phyloP scores from a whole-genome alignment of 2,888 invertebrate genomes.

The Malacosoma neustria region DNA sequence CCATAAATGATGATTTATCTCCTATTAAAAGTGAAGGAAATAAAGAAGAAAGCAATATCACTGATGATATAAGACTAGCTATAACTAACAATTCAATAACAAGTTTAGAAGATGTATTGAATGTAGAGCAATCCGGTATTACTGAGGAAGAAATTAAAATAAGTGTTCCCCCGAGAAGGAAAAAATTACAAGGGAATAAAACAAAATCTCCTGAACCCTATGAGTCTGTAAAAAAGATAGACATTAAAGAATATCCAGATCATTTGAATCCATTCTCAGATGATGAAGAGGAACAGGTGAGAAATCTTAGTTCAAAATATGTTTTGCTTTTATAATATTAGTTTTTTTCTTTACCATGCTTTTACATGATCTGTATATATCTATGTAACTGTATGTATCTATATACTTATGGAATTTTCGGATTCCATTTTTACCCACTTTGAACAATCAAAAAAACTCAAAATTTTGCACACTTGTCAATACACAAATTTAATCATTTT shows the following conservation, averaged over 20 bases:
- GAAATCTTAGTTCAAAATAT: neutral
- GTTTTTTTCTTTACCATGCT: too few relatives aligned
- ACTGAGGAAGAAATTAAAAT: constrained; percentile 39
- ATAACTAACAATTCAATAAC: constrained; percentile 25
- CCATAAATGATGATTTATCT: constrained; percentile 12
- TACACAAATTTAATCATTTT: too few relatives aligned
- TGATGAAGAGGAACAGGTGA: constrained; percentile 70
- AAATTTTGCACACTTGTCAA: too few relatives aligned
- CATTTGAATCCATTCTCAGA: constrained; percentile 90
- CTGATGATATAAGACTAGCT: constrained; percentile 57
- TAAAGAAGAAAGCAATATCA: constrained; percentile 43
- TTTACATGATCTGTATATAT: too few relatives aligned
- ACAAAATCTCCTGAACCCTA: constrained; percentile 21
- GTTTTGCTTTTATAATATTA: neutral
- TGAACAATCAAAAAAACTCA: too few relatives aligned
- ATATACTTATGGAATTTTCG: too few relatives aligned
- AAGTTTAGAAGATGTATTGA: constrained; percentile 14
- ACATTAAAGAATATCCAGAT: constrained; percentile 77
- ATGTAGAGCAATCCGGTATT: constrained; percentile 19
- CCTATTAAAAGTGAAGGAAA: constrained; percentile 23
- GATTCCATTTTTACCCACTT: too few relatives aligned
- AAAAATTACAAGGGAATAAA: constrained; percentile 35
- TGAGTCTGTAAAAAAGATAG: constrained; percentile 16
- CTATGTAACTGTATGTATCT: too few relatives aligned
- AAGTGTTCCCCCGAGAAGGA: constrained; percentile 61